Evolutionary conservation across 2,797 vertebrate species (phyloP).

Genomic region (Poeciliopsis turneri): DNA sequence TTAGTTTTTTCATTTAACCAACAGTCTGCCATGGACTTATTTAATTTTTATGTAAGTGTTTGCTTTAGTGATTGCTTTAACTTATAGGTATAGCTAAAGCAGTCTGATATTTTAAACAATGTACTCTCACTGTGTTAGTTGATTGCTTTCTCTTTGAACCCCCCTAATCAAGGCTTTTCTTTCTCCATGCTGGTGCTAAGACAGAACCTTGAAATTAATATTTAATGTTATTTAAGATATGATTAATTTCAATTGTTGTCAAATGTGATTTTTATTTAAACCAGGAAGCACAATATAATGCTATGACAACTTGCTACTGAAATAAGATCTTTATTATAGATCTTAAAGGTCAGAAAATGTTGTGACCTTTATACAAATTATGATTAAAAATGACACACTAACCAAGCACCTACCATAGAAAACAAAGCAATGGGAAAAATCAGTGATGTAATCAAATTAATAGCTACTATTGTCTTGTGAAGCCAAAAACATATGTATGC

Average conservation of each 20-base stretch:
- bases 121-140: not conserved
- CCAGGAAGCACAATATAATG: not conserved
- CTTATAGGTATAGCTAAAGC: not conserved
- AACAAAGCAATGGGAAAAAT: not conserved
- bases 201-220: not conserved
- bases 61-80: no score
- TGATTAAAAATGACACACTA: not conserved
- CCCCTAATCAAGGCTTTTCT: not conserved
- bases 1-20: not conserved
- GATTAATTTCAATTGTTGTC: not conserved
- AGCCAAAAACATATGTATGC: not conserved
- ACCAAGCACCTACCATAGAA: not conserved
- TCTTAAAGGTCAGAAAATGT: no score
- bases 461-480: not conserved
- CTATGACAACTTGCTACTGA: not conserved
- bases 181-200: not conserved
- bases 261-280: not conserved
- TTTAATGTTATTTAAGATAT: not conserved
- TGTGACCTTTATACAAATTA: not conserved
- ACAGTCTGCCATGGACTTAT: not conserved
- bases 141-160: not conserved
- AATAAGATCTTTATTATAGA: not conserved
- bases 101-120: not conserved
- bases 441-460: not conserved
- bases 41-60: not conserved